Evolutionary conservation across 2,797 vertebrate genomes (phyloP).

Genomic region (Petrocephalus schoutedeni): DNA sequence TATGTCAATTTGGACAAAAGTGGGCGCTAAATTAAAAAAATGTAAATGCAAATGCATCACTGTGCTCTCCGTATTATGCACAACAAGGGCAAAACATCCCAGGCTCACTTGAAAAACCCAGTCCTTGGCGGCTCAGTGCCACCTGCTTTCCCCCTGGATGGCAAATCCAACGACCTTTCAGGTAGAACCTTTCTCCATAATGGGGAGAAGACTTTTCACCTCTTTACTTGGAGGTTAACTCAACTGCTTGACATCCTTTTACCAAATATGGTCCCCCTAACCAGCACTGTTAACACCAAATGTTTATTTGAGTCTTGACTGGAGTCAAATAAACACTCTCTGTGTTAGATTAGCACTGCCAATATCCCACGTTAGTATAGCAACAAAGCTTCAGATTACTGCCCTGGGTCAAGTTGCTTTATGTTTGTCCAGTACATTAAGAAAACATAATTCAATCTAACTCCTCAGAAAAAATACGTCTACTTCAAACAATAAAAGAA

Average conservation of each 20-base stretch:
- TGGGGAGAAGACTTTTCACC: not conserved
- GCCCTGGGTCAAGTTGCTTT: not conserved
- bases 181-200: not conserved
- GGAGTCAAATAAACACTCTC: constrained; percentile 9
- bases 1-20: not conserved
- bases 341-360: not conserved
- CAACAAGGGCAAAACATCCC: not conserved
- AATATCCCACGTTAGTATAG: not conserved
- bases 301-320: not conserved
- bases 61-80: not conserved
- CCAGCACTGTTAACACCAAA: not conserved
- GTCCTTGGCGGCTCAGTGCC: not conserved
- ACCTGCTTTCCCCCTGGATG: not conserved
- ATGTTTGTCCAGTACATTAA: not conserved
- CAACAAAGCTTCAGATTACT: not conserved
- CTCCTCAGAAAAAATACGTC: not conserved
- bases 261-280: constrained; percentile 5
- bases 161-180: not conserved
- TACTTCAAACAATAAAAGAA: not conserved
- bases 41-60: not conserved
- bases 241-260: not conserved
- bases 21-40: not conserved
- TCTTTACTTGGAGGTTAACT: not conserved
- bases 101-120: not conserved
- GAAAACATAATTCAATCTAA: not conserved